Percentiles rank a stretch among this genome's conserved stretches.
Evolutionary conservation across 2,797 vertebrate genomes (phyloP).

Genomic region (Danio aesculapii): DNA sequence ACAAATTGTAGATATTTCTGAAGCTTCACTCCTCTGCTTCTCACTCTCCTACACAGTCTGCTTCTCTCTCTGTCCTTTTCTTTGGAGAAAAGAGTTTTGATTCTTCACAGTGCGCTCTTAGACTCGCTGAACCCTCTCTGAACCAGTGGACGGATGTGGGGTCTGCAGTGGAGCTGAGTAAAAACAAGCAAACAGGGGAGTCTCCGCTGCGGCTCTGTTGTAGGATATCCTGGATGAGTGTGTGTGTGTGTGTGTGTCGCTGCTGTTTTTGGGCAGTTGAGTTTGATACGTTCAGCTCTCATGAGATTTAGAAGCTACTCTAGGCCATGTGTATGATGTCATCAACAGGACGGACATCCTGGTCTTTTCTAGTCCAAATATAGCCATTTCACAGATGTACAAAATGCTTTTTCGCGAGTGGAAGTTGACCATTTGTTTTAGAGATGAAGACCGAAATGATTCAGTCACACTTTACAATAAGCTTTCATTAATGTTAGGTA

Average conservation of each 20-base stretch:
- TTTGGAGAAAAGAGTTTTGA: not conserved
- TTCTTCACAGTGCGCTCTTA: conserved; percentile 31
- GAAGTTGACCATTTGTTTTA: not conserved
- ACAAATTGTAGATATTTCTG: conserved; percentile 57
- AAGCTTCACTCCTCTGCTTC: conserved; percentile 33
- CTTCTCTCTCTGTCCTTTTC: conserved; percentile 3
- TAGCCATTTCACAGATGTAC: conserved; percentile 32
- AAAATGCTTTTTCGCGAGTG: conserved; percentile 21
- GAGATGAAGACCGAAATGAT: no score
- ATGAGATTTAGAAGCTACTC: conserved; percentile 26
- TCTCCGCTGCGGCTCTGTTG: conserved; percentile 47
- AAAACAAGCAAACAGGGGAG: conserved; percentile 58
- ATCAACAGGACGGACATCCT: conserved; percentile 62
- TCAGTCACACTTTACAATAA: no score
- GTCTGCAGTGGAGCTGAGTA: conserved; percentile 44
- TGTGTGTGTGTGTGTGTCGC: not conserved
- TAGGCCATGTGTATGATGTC: conserved; percentile 47
- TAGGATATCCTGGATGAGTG: conserved; percentile 66
- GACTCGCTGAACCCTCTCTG: conserved; percentile 58
- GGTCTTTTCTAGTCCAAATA: conserved; percentile 48
- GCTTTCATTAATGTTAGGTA: no score
- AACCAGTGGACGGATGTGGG: conserved; percentile 57
- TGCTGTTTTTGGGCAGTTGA: conserved; percentile 49
- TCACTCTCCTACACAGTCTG: conserved; percentile 11
- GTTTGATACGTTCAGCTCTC: conserved; percentile 27